Conservation (phyloP, 2,113 vertebrate species). For the Austrofundulus limnaeus region DNA sequence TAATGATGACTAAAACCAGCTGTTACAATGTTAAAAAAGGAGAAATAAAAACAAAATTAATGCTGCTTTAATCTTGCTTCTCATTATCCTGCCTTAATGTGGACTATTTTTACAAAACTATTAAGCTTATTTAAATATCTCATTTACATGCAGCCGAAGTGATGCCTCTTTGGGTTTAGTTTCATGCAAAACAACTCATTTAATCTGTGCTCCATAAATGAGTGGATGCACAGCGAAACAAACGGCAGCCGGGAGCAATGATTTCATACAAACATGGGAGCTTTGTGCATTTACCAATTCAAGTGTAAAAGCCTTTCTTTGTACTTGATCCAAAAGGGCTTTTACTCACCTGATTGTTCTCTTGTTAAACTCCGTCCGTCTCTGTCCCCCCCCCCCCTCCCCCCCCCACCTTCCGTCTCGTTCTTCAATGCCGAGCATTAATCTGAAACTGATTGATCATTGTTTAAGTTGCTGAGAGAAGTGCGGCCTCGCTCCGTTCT, state of each 20-base stretch:
- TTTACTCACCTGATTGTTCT: constrained; percentile 58
- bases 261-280: constrained; percentile 41
- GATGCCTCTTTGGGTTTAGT: not conserved
- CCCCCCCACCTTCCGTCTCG: no score
- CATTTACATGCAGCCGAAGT: not conserved
- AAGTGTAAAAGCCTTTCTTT: constrained; percentile 75
- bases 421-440: constrained; percentile 32
- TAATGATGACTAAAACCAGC: not conserved
- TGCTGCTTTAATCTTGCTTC: no score
- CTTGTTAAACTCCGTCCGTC: not conserved
- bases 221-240: constrained; percentile 8
- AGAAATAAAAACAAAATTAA: not conserved
- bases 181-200: constrained; percentile 6
- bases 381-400: constrained; percentile 5
- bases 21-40: not conserved
- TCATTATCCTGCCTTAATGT: no score
- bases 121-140: no score
- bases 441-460: constrained; percentile 66
- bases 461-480: constrained; percentile 57
- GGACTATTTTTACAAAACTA: no score
- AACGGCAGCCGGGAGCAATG: constrained; percentile 8
- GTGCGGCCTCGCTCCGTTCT: not conserved
- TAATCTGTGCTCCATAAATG: constrained; percentile 6
- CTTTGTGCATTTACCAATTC: constrained; percentile 61
- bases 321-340: constrained; percentile 76